Conservation (phyloP, 2,797 vertebrate species). For the Hozukius guyotensis region DNA sequence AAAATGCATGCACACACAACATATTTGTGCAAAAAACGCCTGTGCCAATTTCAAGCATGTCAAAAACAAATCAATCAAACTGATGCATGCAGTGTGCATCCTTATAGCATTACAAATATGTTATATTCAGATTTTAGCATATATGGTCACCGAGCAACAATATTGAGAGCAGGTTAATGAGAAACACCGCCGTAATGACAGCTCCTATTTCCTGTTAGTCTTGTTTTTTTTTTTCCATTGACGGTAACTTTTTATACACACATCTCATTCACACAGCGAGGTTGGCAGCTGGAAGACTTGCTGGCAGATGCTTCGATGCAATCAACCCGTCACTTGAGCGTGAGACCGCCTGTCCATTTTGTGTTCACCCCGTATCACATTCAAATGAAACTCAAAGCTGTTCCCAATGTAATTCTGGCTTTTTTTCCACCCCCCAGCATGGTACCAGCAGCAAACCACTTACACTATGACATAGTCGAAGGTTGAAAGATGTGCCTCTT, state of each 20-base stretch:
- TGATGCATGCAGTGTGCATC: neutral
- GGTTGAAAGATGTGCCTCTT: conserved; percentile 24
- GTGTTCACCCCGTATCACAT: conserved; percentile 57
- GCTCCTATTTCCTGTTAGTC: conserved; percentile 8
- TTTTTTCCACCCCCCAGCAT: neutral
- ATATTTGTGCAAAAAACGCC: neutral
- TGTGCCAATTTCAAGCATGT: conserved; percentile 27
- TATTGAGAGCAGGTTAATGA: neutral
- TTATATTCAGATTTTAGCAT: neutral
- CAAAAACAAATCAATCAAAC: conserved; percentile 29
- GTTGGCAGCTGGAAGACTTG: conserved; percentile 57
- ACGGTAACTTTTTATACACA: conserved; percentile 4
- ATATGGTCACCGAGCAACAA: neutral
- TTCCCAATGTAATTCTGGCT: conserved; percentile 41
- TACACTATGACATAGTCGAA: conserved; percentile 11
- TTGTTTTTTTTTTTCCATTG: neutral
- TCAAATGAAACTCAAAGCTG: conserved; percentile 55
- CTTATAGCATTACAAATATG: neutral
- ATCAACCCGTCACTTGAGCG: conserved; percentile 61
- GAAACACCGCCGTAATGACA: neutral
- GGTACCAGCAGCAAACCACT: conserved; percentile 8
- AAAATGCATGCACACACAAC: conserved; percentile 19
- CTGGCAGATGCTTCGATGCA: conserved; percentile 65
- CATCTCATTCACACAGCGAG: conserved; percentile 23
- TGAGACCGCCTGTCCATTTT: conserved; percentile 53